Conservation (phyloP, 2,797 vertebrate genomes). For the Gorsachius magnificus region DNA sequence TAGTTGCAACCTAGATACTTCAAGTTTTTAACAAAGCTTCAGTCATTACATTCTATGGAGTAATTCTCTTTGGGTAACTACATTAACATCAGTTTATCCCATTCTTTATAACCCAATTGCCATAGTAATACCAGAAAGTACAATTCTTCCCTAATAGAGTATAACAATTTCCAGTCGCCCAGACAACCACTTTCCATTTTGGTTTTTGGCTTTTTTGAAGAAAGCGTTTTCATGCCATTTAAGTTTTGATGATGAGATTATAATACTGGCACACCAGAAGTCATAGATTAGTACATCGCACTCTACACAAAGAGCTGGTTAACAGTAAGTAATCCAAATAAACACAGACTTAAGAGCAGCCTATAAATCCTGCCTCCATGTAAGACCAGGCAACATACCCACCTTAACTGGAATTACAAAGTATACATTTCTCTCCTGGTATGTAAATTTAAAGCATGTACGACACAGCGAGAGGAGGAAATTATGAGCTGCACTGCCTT, state of each 20-base stretch:
- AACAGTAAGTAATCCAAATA: not conserved
- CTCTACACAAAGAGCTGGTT: not conserved
- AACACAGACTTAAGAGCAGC: not conserved
- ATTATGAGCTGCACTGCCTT: not conserved
- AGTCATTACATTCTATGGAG: not conserved
- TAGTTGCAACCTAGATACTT: not conserved
- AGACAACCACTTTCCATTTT: not conserved
- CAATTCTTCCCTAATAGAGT: not conserved
- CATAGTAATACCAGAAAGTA: not conserved
- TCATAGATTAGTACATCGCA: not conserved
- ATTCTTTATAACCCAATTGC: not conserved
- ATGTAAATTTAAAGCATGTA: not conserved
- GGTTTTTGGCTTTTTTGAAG: not conserved
- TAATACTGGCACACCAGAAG: not conserved
- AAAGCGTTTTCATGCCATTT: not conserved
- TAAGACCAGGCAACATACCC: not conserved
- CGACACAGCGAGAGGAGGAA: not conserved
- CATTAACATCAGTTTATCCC: not conserved
- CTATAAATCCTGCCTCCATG: not conserved
- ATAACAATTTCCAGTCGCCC: not conserved
- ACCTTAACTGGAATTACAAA: not conserved
- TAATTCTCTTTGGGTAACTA: not conserved
- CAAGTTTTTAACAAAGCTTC: not conserved
- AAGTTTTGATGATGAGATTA: not conserved
- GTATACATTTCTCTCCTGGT: not conserved